Evolutionary conservation across 2,888 invertebrate species (phyloP).

Genomic region (Caenorhabditis drosophilae): DNA sequence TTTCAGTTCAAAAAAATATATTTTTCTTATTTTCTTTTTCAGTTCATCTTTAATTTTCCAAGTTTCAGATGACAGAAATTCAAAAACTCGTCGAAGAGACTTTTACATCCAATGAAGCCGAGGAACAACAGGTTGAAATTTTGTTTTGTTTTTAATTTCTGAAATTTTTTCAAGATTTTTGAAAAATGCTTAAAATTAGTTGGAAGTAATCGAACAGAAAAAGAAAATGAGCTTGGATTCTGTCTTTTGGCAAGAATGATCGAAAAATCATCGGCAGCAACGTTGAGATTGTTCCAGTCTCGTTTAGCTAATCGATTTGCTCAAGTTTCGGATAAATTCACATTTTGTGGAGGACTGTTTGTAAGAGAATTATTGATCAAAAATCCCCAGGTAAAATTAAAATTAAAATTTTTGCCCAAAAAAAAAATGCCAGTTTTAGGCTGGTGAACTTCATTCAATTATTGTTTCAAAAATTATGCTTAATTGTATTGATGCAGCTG

Average conservation of each 20-base stretch:
- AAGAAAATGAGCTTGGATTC: constrained; percentile 32
- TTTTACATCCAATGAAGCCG: too few species aligned
- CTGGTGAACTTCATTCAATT: constrained; percentile 37
- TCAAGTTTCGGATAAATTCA: constrained; percentile 27
- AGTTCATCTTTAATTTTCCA: too few species aligned
- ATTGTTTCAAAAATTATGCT: constrained; percentile 18
- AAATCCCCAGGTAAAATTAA: constrained; percentile 20
- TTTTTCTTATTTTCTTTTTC: too few species aligned
- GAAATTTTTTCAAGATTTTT: constrained; percentile 4
- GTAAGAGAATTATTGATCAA: constrained; percentile 35
- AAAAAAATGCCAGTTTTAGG: constrained; percentile 2
- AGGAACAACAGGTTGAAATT: not conserved
- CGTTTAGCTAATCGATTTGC: constrained; percentile 39
- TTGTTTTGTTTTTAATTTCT: constrained; percentile 5
- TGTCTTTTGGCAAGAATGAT: constrained; percentile 30
- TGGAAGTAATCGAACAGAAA: constrained; percentile 12
- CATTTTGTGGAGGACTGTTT: constrained; percentile 31
- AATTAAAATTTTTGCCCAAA: not conserved
- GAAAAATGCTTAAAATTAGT: constrained; percentile 33
- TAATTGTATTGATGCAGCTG: constrained; percentile 25
- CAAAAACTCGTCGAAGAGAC: too few species aligned
- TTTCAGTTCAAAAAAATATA: too few species aligned
- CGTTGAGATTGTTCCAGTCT: constrained; percentile 34
- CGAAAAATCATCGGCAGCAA: constrained; percentile 22
- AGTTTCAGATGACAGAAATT: too few species aligned